Base-by-base conservation (phyloP, 2,888 invertebrate species). In the Priocnemis perturbator region DNA sequence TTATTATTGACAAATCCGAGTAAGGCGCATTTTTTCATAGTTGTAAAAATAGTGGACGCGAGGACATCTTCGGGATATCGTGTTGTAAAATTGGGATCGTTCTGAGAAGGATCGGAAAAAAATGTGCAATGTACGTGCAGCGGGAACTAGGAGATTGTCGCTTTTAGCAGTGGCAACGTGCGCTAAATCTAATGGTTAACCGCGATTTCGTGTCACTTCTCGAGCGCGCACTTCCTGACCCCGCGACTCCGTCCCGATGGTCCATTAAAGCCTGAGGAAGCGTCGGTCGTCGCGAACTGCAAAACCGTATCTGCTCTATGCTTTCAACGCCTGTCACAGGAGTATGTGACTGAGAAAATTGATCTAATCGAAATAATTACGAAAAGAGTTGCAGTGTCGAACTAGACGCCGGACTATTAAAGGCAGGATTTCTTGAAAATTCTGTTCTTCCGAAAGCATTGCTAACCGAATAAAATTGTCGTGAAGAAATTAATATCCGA, bases 191-290 rank as follows among this genome's bases (percentile, higher is more conserved):
- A 72, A 69, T 71, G 73, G 70, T 74, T 78, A 78, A 73, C 72
- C 79, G 67, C 67, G 76, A 72, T 74, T 72, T 72, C 79, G 71
- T 76, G 69, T 78, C 71, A 64, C 67, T 73, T 44, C 67, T 68
- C 72, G 71, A 69, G 69, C 53, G 60, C 67, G 68, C 64, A 73
- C 76, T 74, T 78, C 72, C 77, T 72, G 61, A 17, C 66, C 69
- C 58, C 60, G 58, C 69, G 72, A 74, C 69, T 79, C 73, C 50
- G 67, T 52, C 60, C 69, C 47, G 67, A n/a, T 69, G 79, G 73
- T 76, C 78, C 69, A 78, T 77, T 79, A 78, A 72, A 71, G 68
- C 67, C 60, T 26, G 63, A 72, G 77, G 66, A 79, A 76, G 61
- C 60, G 57, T 48, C 62, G 67, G 47, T 73, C 73, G 64, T 65